Evolutionary conservation across 2,888 invertebrate species (phyloP), one percentile per base, ranked within the genome.

Genomic region (Synergus japonicus): DNA sequence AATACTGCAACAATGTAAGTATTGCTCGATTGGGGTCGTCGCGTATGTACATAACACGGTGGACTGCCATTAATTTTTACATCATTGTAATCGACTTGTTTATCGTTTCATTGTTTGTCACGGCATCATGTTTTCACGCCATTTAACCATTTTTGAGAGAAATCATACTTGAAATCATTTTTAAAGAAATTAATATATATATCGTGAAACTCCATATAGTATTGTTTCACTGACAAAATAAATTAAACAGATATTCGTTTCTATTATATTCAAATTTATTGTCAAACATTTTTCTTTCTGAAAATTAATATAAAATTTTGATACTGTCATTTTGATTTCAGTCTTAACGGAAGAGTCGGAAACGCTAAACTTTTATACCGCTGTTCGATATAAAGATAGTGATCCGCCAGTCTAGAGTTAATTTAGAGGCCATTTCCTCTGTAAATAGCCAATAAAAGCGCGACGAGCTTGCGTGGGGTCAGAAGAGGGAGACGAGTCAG

Each of bases 361-460:
- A 79, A 80, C 79, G 78, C 80, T 78, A 81, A 79, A 76, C 81
- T 82, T 84, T 82, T 81, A 83, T 81, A 83, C 79, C 82, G 82
- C 82, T 84, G 87, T 83, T 87, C 89, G 87, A 87, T 89, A 89
- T 87, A 88, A 84, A 87, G 86, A 85, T 85, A 88, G 90, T 89
- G 91, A 91, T 90, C 90, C 89, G 88, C 89, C 89, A 91, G 91
- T 90, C 89, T 89, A 89, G 89, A 91, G 92, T 92, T 92, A 92
- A 92, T 92, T 92, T 91, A 92, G 91, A 90, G 91, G 91, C 91
- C 90, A 91, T 92, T 92, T 89, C 89, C 91, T 90, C 91, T 90
- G 91, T 91, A 92, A 92, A 92, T 91, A 92, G 92, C 91, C 92
- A 92, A 92, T 92, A 92, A 92, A 92, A 92, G 91, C 89, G 83